Evolutionary conservation across 2,797 vertebrate genomes (phyloP).

Genomic region (Pangasius djambal): DNA sequence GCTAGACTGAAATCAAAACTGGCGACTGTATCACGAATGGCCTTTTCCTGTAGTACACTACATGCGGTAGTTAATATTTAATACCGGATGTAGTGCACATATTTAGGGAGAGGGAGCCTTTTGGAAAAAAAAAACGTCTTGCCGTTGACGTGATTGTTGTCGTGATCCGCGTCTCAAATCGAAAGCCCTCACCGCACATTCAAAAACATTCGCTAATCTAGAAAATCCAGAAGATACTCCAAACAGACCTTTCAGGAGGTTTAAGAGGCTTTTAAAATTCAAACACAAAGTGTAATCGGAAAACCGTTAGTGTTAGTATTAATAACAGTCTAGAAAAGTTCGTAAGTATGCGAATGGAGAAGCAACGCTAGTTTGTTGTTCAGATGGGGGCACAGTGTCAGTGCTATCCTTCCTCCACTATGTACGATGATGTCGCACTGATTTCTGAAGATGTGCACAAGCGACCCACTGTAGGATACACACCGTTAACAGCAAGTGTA

Average conservation of each 20-base stretch:
- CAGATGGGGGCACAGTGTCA: too few species aligned
- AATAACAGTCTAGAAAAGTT: background rate
- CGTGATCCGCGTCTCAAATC: background rate
- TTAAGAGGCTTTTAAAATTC: background rate
- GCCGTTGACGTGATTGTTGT: too few species aligned
- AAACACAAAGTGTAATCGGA: too few species aligned
- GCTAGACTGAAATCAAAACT: background rate
- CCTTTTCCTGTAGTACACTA: background rate
- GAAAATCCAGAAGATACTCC: too few species aligned
- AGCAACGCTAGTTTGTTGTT: too few species aligned
- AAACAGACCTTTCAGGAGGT: background rate
- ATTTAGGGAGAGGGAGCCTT: background rate
- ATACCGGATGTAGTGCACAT: background rate
- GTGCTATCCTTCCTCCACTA: too few species aligned
- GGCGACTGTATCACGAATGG: background rate
- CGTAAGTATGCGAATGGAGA: too few species aligned
- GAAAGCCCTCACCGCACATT: background rate
- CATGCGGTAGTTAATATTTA: background rate
- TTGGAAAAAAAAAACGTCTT: background rate
- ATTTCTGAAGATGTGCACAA: background rate
- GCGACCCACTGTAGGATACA: background rate
- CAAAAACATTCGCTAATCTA: too few species aligned
- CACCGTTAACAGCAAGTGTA: background rate
- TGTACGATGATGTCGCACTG: too few species aligned
- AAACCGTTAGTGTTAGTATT: too few species aligned